Percentiles rank a stretch among this genome's conserved stretches.
These are phyloP conservation scores for Trididemnum nubilum DNA, from an alignment of 23 tunicate species.

Conservation along the genomic window DNA sequence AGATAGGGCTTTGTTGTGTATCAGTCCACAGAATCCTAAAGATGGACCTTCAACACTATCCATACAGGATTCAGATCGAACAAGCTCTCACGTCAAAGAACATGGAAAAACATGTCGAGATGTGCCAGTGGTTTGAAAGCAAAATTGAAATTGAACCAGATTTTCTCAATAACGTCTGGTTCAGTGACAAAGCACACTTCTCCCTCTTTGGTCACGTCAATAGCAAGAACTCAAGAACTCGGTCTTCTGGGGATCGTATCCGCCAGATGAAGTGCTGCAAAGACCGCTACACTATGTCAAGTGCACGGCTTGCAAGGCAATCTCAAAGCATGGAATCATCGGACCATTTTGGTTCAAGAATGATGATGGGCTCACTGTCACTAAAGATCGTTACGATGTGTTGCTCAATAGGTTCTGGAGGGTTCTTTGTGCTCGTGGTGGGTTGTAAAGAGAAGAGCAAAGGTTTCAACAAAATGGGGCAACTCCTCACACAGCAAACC, in stretches of 20 bases:
- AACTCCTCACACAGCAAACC: neutral
- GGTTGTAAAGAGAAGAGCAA: neutral
- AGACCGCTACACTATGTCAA: neutral
- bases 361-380: neutral
- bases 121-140: neutral
- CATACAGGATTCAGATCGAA: neutral
- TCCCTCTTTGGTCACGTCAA: neutral
- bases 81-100: neutral
- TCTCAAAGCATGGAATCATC: neutral
- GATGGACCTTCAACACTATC: neutral
- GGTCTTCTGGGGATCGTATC: neutral
- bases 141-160: neutral
- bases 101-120: neutral
- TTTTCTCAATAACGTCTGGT: neutral
- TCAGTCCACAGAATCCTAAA: neutral
- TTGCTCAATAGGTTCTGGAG: neutral
- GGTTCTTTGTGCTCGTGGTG: neutral
- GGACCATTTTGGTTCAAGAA: neutral
- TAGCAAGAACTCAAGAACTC: neutral
- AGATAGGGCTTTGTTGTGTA: neutral
- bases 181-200: neutral
- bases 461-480: neutral
- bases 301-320: neutral
- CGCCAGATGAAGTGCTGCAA: neutral
- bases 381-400: neutral